Evolutionary conservation across 2,888 invertebrate species (phyloP).

Genomic region (Sussaba pulchella): DNA sequence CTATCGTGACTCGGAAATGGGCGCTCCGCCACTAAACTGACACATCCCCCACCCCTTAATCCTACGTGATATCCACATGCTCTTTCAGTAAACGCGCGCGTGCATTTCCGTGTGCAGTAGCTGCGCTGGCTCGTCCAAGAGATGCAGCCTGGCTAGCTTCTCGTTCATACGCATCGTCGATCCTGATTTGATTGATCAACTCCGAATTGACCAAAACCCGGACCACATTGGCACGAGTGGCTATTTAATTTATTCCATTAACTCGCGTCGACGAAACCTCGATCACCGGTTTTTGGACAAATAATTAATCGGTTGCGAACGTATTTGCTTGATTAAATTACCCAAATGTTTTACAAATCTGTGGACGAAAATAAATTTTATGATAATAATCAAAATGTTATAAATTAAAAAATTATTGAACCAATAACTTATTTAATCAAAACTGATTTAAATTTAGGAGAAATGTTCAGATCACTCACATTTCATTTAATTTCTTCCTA

Average conservation of each 20-base stretch:
- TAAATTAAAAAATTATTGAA: too few relatives aligned
- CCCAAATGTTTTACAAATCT: too few relatives aligned
- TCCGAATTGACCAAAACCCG: slow-evolving; percentile 15
- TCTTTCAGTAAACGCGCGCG: background rate
- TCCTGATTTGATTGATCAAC: background rate
- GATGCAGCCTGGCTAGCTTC: background rate
- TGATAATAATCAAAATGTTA: too few relatives aligned
- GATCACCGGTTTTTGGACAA: too few relatives aligned
- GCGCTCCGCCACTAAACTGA: background rate
- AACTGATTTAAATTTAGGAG: too few relatives aligned
- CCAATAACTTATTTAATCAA: too few relatives aligned
- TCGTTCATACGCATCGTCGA: slow-evolving; percentile 19
- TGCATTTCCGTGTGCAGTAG: background rate
- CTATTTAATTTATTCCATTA: slow-evolving; percentile 7
- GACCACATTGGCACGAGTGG: background rate
- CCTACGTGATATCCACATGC: background rate
- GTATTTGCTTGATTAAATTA: too few relatives aligned
- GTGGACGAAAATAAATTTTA: too few relatives aligned
- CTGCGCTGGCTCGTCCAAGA: background rate
- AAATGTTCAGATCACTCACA: too few relatives aligned
- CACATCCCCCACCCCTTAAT: background rate
- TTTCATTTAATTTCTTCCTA: too few relatives aligned
- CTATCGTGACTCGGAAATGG: slow-evolving; percentile 55
- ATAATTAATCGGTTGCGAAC: too few relatives aligned
- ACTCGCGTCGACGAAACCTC: too few relatives aligned